A percentile compares a stretch with the other conserved stretches of the same genome.
Evolutionary conservation across 2,888 invertebrate genomes (phyloP).

Genomic region (Chaetogeoica ovagalla): DNA sequence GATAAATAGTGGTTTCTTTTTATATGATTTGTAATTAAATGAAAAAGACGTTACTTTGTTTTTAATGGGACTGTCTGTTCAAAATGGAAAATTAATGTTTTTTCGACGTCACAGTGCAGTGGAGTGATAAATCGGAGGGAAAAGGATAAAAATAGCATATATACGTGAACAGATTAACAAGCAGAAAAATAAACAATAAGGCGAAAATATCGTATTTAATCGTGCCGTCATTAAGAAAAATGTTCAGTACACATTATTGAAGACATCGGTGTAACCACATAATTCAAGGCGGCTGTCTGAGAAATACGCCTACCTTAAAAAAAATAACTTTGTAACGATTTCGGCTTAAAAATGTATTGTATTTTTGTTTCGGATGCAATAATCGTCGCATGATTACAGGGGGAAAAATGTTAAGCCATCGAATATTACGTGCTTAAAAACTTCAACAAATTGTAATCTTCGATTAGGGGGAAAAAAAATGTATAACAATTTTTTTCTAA

Average conservation of each 20-base stretch:
- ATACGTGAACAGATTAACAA: slow-evolving; percentile 19
- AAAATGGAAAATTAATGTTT: slow-evolving; percentile 32
- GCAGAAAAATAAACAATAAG: slow-evolving; percentile 23
- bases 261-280: background rate
- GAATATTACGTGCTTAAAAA: too few species aligned
- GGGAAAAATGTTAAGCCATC: too few species aligned
- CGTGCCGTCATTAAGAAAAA: slow-evolving; percentile 13
- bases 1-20: background rate
- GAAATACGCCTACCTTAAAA: too few species aligned
- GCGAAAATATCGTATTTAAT: slow-evolving; percentile 15
- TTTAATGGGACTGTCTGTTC: slow-evolving; percentile 36
- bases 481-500: too few species aligned
- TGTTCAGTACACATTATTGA: background rate
- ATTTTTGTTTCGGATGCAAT: too few species aligned
- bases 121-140: slow-evolving; percentile 15
- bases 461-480: too few species aligned
- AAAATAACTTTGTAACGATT: too few species aligned
- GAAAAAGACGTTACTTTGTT: background rate
- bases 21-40: slow-evolving; percentile 12
- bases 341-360: too few species aligned
- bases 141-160: slow-evolving; percentile 14
- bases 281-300: too few species aligned
- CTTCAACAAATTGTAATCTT: too few species aligned
- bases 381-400: too few species aligned
- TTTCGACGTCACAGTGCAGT: background rate